Base-by-base conservation (phyloP, 2,797 vertebrate genomes). In the Dipus sagitta region DNA sequence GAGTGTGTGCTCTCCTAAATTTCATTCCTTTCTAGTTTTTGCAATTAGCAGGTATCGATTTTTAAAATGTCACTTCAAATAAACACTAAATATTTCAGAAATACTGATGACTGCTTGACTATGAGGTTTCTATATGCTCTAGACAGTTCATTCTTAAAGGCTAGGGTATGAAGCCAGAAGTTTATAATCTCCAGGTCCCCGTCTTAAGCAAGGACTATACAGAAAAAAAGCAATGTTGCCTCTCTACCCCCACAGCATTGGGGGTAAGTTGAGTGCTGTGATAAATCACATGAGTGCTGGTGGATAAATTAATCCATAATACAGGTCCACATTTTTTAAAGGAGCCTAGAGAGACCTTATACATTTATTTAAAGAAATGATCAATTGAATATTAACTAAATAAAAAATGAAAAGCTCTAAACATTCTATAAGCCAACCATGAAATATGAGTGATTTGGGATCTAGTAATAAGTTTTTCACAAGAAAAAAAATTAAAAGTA, bases 11-110 rank as follows among this genome's bases (percentile, higher is more conserved):
- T 94, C 72, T 84, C 52, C 82, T 93, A 84, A 80, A 14, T 71
- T 94, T 93, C 92, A 93, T 86, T 79, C n/a, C 34, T 47, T 82
- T 47, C 28, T 85, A 84, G 30, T 83, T 78, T 91, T 90, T 92
- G 24, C 77, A 97, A 94, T 95, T 95, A 95, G 88, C 64, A 94
- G 58, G 86, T 90, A 96, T 79, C 82, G 88, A 94, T 93, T 94
- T 95, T 94, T 89, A 38, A 96, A 94, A 96, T 96, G 38, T 85
- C 86, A 89, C 20, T 79, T 92, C 87, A 94, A 94, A 32, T 20
- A 94, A 94, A 90, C 32, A 91, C 77, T 93, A 92, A 94, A 90
- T 93, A 92, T 84, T 96, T 78, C n/a, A 80, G 2, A 94, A 96
- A 86, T 52, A 80, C 34, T 74, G 85, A 67, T 75, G 24, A 9